A percentile compares a stretch with the other conserved stretches of the same genome.
These are phyloP conservation scores for Tachysurus fulvidraco DNA, from an alignment of 2,113 vertebrate species.

Conservation along the genomic window DNA sequence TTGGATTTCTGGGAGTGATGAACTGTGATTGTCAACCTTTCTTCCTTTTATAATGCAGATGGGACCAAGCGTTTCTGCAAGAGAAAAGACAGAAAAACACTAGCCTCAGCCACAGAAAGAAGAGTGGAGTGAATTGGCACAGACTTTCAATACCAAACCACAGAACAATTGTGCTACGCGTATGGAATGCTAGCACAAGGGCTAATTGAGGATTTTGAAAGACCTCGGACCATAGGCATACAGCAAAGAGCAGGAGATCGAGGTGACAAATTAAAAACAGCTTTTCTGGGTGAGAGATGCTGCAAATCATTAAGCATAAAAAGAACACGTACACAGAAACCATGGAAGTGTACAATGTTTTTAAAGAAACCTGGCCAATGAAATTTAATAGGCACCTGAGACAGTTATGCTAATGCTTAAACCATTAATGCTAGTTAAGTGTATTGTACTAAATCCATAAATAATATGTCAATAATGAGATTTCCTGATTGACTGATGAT, in stretches of 20 bases:
- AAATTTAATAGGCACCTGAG: conserved; percentile 7
- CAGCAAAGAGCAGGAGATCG: conserved; percentile 25
- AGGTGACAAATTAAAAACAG: conserved; percentile 38
- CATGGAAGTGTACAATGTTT: neutral
- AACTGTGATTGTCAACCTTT: conserved; percentile 45
- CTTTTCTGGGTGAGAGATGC: conserved; percentile 1
- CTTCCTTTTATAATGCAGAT: conserved; percentile 48
- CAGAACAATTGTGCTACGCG: conserved; percentile 36
- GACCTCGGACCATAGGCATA: conserved; percentile 30
- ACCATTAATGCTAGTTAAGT: conserved; percentile 31
- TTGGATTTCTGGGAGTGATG: conserved; percentile 40
- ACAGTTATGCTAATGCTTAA: neutral
- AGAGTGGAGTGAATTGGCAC: conserved; percentile 35
- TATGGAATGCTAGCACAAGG: conserved; percentile 44
- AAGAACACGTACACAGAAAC: neutral
- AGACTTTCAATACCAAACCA: conserved; percentile 36
- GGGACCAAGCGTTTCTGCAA: conserved; percentile 34
- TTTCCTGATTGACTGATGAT: neutral
- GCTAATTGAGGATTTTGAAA: conserved; percentile 46
- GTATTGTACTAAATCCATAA: neutral
- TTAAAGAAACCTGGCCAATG: neutral
- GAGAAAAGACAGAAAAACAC: conserved; percentile 43
- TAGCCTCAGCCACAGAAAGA: conserved; percentile 33
- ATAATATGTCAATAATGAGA: neutral
- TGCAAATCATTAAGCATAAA: conserved; percentile 7